Percentiles rank a stretch among this genome's conserved stretches.
phyloP scores from a whole-genome alignment of 2,888 invertebrate genomes.

The Hetaerina titia region DNA sequence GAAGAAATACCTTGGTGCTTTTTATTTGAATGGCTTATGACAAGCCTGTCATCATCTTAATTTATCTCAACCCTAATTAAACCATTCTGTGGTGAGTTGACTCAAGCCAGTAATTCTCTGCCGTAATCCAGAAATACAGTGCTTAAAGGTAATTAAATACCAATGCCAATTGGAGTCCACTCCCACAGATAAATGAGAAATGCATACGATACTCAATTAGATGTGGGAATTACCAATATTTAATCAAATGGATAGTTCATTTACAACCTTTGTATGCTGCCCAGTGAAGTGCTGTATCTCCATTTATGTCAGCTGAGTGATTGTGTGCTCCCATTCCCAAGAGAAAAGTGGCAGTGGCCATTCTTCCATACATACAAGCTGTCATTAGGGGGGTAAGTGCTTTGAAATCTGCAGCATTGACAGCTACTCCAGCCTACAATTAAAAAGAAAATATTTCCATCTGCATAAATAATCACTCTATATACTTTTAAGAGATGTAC shows the following conservation, averaged over 20 bases:
- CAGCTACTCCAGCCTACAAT: conserved; percentile 88
- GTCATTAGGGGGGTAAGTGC: conserved; percentile 93
- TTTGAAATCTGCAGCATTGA: conserved; percentile 94
- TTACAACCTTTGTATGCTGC: conserved; percentile 90
- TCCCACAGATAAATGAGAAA: no score
- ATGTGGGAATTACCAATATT: background rate
- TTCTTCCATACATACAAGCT: conserved; percentile 95
- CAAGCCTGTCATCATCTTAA: no score
- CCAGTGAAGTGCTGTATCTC: conserved; percentile 96
- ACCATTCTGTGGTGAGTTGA: no score
- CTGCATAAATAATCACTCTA: background rate
- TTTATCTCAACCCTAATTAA: no score
- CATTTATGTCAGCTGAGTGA: conserved; percentile 93
- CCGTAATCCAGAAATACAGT: no score
- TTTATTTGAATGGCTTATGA: no score
- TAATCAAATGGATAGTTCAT: background rate
- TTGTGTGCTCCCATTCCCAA: conserved; percentile 93
- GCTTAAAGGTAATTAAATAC: no score
- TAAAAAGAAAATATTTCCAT: background rate
- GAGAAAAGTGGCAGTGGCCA: conserved; percentile 93
- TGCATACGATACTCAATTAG: no score
- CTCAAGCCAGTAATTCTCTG: no score
- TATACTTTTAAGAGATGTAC: background rate
- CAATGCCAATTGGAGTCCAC: no score
- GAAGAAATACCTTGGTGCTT: no score